Evolutionary conservation across 2,113 vertebrate species (phyloP), one percentile per base, ranked within the genome.

Genomic region (Microtus pennsylvanicus): DNA sequence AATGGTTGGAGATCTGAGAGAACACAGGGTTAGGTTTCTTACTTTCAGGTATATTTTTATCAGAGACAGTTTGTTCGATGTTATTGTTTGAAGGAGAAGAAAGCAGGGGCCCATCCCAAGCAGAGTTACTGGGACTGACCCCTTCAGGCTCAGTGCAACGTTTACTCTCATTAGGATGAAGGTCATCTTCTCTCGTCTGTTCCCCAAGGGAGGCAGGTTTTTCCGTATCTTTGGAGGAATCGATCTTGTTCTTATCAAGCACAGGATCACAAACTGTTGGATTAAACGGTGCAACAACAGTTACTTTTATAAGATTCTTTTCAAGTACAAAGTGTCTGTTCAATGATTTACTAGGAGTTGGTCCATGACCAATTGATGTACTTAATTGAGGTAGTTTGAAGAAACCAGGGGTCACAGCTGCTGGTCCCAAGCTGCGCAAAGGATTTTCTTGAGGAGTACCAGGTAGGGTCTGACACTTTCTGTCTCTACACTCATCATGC

Each of bases 271-370:
- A 97, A 95, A 97, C 96, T 90, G 94, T 96, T 97, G 97, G 94
- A 94, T 98, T 93, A 97, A 98, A 97, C 77, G 97, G 96, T 95
- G 96, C 87, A 96, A 98, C 97, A 94, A 97, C 89, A 96, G 97
- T 98, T 94, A 97, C 92, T 97, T 97, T 98, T 91, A 96, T 94
- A 90, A 92, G 94, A 95, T 95, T 97, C 91, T 97, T 98, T 97
- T 97, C 97, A 93, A 91, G 65, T 61, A 94, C 90, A 94, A 92
- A 97, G 45, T 47, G 90, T 96, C 94, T 96, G 67, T 93, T 96
- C 95, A 98, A 92, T 17, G 94, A 82, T 98, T 97, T 97, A 85
- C 45, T 70, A 95, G 91, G 87, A 94, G 42, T 8, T 77, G 93
- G 86, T 91, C 81, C 94, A 55, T 88, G 91, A 94, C 89, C 86